These are phyloP conservation scores for Drosophila neutralis DNA, from an alignment of 2,888 invertebrate species.

Conservation along the genomic window DNA sequence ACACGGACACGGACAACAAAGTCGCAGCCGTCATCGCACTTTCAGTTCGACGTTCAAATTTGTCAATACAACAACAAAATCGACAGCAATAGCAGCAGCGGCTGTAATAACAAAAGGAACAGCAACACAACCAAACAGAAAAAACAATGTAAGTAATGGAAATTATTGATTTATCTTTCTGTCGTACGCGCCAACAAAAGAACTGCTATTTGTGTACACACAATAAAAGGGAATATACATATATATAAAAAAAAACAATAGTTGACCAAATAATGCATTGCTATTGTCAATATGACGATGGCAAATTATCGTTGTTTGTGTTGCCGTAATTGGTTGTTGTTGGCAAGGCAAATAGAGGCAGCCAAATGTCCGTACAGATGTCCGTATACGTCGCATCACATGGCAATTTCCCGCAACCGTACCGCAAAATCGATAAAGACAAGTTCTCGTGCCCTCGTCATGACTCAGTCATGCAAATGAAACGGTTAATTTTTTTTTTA, in stretches of 20 bases:
- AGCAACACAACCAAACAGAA: constrained; percentile 43
- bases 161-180: constrained; percentile 66
- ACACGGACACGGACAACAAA: constrained; percentile 31
- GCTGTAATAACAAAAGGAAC: constrained; percentile 22
- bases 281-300: constrained; percentile 4
- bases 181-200: constrained; percentile 29
- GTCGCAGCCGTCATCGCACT: constrained; percentile 37
- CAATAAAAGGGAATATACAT: constrained; percentile 17
- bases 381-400: constrained; percentile 58
- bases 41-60: constrained; percentile 46
- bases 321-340: constrained; percentile 4
- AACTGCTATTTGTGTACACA: constrained; percentile 26
- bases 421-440: constrained; percentile 72
- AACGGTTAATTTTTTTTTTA: not conserved
- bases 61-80: constrained; percentile 40
- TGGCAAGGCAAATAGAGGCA: not conserved
- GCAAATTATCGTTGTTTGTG: constrained; percentile 9
- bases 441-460: constrained; percentile 43
- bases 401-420: constrained; percentile 67
- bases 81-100: constrained; percentile 25
- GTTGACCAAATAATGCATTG: constrained; percentile 1
- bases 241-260: constrained; percentile 14
- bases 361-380: constrained; percentile 8
- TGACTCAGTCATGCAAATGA: constrained; percentile 64
- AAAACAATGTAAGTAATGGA: constrained; percentile 70